These are phyloP conservation scores for Blennius ocellaris DNA, from an alignment of 2,113 vertebrate genomes.

Conservation along the genomic window DNA sequence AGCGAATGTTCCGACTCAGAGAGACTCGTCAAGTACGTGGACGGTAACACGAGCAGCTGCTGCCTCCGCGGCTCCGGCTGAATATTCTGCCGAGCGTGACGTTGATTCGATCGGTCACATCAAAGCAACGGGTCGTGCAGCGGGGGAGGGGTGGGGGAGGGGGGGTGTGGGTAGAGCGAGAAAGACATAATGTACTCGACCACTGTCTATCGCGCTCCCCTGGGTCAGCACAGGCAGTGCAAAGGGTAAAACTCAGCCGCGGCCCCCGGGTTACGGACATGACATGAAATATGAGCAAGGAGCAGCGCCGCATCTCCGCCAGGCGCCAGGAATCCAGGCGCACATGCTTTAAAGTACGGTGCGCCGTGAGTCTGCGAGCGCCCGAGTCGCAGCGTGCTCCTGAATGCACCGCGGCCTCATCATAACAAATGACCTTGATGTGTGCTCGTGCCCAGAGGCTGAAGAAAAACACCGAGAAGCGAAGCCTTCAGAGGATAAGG, in stretches of 20 bases:
- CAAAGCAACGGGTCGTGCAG: slow-evolving; percentile 55
- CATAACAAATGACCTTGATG: slow-evolving; percentile 74
- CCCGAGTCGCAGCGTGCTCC: slow-evolving; percentile 15
- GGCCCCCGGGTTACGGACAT: slow-evolving; percentile 59
- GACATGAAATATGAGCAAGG: slow-evolving; percentile 64
- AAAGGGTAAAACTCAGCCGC: slow-evolving; percentile 60
- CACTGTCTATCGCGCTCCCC: slow-evolving; percentile 44
- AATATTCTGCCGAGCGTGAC: slow-evolving; percentile 51
- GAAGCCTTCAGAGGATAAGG: slow-evolving; percentile 44
- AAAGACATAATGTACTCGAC: slow-evolving; percentile 48
- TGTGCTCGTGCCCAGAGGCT: slow-evolving; percentile 41
- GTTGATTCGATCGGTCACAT: slow-evolving; percentile 67
- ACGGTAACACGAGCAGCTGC: slow-evolving; percentile 54
- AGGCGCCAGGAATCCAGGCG: slow-evolving; percentile 24
- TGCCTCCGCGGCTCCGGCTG: slow-evolving; percentile 13
- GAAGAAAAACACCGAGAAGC: slow-evolving; percentile 43
- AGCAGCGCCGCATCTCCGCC: slow-evolving; percentile 5
- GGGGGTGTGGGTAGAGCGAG: neutral
- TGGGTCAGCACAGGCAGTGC: slow-evolving; percentile 49
- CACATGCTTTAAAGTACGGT: slow-evolving; percentile 45
- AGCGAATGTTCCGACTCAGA: slow-evolving; percentile 12
- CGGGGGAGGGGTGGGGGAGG: neutral
- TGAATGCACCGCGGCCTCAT: slow-evolving; percentile 55
- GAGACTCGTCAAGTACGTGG: slow-evolving; percentile 35
- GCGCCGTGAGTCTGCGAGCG: slow-evolving; percentile 31